Conservation (phyloP, 2,113 vertebrate species). For the Chrysochloris asiatica region DNA sequence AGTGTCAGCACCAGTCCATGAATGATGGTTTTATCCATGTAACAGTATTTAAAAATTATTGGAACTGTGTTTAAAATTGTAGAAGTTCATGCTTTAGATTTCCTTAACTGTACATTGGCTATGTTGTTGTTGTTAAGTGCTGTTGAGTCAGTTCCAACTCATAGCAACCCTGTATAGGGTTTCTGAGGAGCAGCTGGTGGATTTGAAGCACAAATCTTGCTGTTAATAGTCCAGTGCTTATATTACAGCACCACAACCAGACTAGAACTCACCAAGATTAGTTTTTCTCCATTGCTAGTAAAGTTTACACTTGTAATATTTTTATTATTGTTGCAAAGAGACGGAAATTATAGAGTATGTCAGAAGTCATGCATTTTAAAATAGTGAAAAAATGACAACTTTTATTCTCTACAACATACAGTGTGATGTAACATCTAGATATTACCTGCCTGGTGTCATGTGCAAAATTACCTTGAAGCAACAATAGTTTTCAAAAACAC, state of each 20-base stretch:
- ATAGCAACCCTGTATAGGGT: too few relatives aligned
- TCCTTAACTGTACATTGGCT: conserved; percentile 7
- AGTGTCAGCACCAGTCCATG: background rate
- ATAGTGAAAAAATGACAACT: background rate
- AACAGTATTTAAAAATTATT: background rate
- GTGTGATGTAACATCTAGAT: background rate
- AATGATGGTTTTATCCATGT: background rate
- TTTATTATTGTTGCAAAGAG: background rate
- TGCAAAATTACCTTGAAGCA: background rate
- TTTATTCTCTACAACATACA: background rate
- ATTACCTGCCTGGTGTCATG: background rate
- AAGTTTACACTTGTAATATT: too few relatives aligned
- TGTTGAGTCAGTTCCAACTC: too few relatives aligned
- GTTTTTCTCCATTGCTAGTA: background rate
- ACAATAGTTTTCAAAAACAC: background rate
- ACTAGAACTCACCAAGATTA: background rate
- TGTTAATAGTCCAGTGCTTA: too few relatives aligned
- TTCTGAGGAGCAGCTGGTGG: too few relatives aligned
- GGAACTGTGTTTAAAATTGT: background rate
- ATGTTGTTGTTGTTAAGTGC: too few relatives aligned
- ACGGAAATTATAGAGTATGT: background rate
- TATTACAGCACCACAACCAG: too few relatives aligned
- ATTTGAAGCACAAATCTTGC: too few relatives aligned
- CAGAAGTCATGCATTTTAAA: too few relatives aligned
- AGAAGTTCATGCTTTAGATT: background rate